Evolutionary conservation across 1,140 invertebrate genomes (phyloP), one percentile per base, ranked within the genome.

Genomic region (Eupeodes corollae): DNA sequence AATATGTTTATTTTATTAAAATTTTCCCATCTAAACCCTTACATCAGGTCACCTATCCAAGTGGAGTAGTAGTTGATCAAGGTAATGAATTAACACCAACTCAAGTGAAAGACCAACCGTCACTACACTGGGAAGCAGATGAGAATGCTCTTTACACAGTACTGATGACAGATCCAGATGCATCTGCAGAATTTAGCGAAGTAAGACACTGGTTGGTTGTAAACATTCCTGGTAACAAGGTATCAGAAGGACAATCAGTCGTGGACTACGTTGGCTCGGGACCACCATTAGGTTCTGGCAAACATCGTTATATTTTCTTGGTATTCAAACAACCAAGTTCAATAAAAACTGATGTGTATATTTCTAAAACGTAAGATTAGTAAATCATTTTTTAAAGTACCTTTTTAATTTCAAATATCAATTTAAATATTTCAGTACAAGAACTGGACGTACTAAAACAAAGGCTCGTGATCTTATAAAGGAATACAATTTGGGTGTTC

Each of bases 141-240:
- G 48, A 70, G 1, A 68, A 74, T 49, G 57, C 69, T 21, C 78
- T 75, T 54, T 94, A 93, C 62, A 88, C 86, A 10, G 66, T 95
- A 1, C 79, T 81, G 43, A 82, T 91, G 84, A 84, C 77, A 35
- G 91, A 94, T 81, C 83, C 86, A 42, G 91, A 96, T 75, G 88
- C 90, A 38, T 75, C 84, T 49, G 86, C 82, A 1, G 85, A 77
- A 42, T 83, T 79, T 58, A 75, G 90, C 12, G 91, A 94, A 73
- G 90, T 86, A 79, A 82, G 88, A 56, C 92, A 95, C 69, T 96
- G 91, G 91, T 67, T 93, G 3, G 84, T 96, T 1, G 86, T 79
- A 9, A 97, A 97, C 63, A 91, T 97, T 60, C 88, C 88, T n/a
- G 91, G 86, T 32, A 73, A 71, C 54, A 75, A 88, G 38, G 68